Evolutionary conservation across 2,888 invertebrate species (phyloP), one percentile per base, ranked within the genome.

Genomic region (Protophormia terraenovae): DNA sequence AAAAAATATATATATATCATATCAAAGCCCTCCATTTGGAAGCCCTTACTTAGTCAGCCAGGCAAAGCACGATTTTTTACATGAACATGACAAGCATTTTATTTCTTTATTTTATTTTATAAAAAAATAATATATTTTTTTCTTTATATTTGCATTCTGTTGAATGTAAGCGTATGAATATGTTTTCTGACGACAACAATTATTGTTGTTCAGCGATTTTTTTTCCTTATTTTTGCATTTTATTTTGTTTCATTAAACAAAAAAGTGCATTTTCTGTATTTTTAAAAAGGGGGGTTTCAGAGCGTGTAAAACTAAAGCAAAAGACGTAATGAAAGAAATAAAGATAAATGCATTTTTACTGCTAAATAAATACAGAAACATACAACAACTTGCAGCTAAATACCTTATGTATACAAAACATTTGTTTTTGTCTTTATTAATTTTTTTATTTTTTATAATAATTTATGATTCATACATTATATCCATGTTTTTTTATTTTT

Each of bases 51-150:
- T 78, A 58, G 78, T 53, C 79, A 85, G 78, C 47, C 73, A 87
- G 81, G 86, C 87, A 85, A 88, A 88, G 87, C 88, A 88, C 88
- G 87, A 87, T 89, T 89, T 86, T 60, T 87, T 83, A 76, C 72
- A 78, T 75, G 87, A 87, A 88, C 89, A 90, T 88, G 89, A 88
- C 90, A 88, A 88, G 90, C 89, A 90, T 90, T 89, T 88, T 86
- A 83, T 84, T 88, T n/a, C n/a, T n/a, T 87, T 83, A 84, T 35
- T 66, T 7, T 14, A 27, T n/a, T 29, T 16, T 27, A 24, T 24
- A 1, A 38, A 19, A 47, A 58, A 4, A 7, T 6, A 3, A 55
- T n/a, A 35, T n/a, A 41, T 22, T 27, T 66, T 58, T 3, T 2
- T 47, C 47, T 58, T n/a, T n/a, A n/a, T n/a, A n/a, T n/a, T 41